Evolutionary conservation across 2,888 invertebrate genomes (phyloP), one percentile per base, ranked within the genome.

Genomic region (Epirrhoe alternata): DNA sequence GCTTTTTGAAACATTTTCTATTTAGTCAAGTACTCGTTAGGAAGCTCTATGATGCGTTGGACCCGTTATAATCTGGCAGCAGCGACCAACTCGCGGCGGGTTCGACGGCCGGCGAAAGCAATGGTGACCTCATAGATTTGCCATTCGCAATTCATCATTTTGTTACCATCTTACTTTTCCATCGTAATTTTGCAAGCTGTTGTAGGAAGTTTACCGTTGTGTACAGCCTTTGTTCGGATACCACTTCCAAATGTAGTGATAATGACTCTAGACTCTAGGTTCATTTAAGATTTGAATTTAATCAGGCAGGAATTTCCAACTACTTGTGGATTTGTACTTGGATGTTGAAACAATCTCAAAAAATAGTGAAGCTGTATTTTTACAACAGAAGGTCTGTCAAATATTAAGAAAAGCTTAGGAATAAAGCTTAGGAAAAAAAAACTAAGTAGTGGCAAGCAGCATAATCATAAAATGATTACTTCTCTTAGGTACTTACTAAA

Each of bases 71-170:
- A 83, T 85, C 81, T 80, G 83, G 85, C 83, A 86, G 87, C 83
- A 86, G 87, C 89, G 77, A 67, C 84, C 82, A 86, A 83, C 82
- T 82, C 75, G 74, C 75, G 75, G 67, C 77, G 85, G 86, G 92
- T 91, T 92, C 92, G 87, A 87, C 80, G 93, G 73, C 92, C 91
- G 87, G 82, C 83, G 86, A 89, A 89, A 90, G 89, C 86, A 83
- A 82, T 84, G 81, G 82, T 86, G 86, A 90, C 86, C 88, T 88
- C 88, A 87, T 86, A 83, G 85, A 89, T 88, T 89, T 77, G 84
- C 84, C 76, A 87, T 85, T 89, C 82, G 86, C 89, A 85, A 90
- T 92, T 89, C 87, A 90, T 91, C 87, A 88, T 91, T 86, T 86
- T 80, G 82, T 81, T 42, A 80, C 80, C 78, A 76, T 78, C 84